Evolutionary conservation across 2,113 vertebrate species (phyloP).

Genomic region (Microcebus ravelobensis): DNA sequence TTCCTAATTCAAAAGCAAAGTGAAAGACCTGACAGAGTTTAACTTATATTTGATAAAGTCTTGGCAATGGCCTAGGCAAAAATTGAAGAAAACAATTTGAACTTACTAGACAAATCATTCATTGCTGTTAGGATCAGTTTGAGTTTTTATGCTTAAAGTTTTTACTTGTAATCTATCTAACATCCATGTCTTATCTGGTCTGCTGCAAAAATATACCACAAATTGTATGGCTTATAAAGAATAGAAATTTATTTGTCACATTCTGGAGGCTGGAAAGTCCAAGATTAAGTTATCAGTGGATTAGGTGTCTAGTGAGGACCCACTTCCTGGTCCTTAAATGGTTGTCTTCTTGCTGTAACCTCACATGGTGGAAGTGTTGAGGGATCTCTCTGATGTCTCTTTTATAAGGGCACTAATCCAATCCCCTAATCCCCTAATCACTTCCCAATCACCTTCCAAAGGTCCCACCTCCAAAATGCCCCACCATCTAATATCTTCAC

Average conservation of each 20-base stretch:
- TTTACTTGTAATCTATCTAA: background rate
- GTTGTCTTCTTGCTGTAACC: background rate
- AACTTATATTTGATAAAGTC: background rate
- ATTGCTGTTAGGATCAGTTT: background rate
- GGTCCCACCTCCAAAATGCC: background rate
- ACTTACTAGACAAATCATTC: background rate
- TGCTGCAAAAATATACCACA: background rate
- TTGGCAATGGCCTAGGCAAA: background rate
- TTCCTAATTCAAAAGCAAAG: background rate
- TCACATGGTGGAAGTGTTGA: fast-evolving
- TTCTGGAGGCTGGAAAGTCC: background rate
- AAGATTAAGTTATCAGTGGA: background rate
- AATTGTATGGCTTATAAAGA: background rate
- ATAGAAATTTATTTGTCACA: background rate
- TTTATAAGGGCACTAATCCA: background rate
- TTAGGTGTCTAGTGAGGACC: background rate
- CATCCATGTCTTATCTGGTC: background rate
- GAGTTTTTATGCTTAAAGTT: background rate
- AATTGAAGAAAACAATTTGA: background rate
- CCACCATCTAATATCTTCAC: too few species aligned
- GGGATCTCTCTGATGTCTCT: background rate
- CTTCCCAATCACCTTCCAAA: background rate
- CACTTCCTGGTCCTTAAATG: background rate
- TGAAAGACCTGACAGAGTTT: background rate
- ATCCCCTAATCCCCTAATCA: background rate